Evolutionary conservation across 2,113 vertebrate species (phyloP).

Genomic region (Ctenomys sociabilis): DNA sequence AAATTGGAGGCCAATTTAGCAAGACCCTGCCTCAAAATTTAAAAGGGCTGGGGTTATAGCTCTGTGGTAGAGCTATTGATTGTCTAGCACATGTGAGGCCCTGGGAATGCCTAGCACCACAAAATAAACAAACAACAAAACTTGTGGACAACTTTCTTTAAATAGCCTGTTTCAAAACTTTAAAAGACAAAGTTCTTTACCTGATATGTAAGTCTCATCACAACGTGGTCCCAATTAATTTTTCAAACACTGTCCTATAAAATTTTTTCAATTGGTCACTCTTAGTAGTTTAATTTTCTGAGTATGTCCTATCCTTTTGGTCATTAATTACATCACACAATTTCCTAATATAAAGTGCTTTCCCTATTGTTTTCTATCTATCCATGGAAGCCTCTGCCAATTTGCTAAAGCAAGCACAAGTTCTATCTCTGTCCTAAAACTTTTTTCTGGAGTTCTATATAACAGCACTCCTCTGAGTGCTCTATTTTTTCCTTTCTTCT

Average conservation of each 20-base stretch:
- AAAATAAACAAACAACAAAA: background rate
- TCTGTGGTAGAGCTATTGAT: background rate
- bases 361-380: background rate
- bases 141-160: background rate
- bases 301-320: slow-evolving; percentile 9
- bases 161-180: slow-evolving; percentile 44
- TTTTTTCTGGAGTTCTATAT: slow-evolving; percentile 23
- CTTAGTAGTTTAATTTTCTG: background rate
- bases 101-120: background rate
- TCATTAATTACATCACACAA: slow-evolving; percentile 7
- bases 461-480: background rate
- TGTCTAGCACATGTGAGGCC: background rate
- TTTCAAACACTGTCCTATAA: background rate
- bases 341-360: slow-evolving; percentile 26
- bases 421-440: background rate
- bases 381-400: slow-evolving; percentile 11
- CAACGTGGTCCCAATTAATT: background rate
- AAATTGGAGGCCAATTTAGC: background rate
- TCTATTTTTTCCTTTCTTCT: background rate
- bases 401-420: slow-evolving; percentile 51
- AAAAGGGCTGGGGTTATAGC: background rate
- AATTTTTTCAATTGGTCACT: background rate
- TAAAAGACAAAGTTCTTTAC: slow-evolving; percentile 42
- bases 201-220: slow-evolving; percentile 5
- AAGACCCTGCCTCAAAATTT: background rate